Conservation (phyloP, 2,113 vertebrate genomes). For the Rhinopithecus roxellana region DNA sequence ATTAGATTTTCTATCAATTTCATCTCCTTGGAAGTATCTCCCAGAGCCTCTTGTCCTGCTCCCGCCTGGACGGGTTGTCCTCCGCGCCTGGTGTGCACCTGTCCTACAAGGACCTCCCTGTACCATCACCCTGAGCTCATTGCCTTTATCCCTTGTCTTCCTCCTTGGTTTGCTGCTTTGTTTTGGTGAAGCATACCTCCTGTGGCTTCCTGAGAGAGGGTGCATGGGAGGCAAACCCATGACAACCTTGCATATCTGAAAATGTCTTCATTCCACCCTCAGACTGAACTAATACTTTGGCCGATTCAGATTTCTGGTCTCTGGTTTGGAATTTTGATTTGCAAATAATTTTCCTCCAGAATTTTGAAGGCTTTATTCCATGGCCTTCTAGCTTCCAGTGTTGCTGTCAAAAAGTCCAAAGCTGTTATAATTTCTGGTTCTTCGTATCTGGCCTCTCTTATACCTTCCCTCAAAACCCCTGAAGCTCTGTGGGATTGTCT, state of each 20-base stretch:
- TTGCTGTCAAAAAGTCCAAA: background rate
- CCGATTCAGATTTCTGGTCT: background rate
- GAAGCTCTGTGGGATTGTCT: background rate
- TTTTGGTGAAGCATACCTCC: background rate
- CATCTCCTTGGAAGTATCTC: background rate
- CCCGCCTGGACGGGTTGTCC: background rate
- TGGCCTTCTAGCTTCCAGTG: background rate
- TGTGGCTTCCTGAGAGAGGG: background rate
- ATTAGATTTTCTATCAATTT: background rate
- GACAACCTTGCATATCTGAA: background rate
- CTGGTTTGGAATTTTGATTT: background rate
- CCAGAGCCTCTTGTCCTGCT: background rate
- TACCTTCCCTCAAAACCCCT: too few species aligned
- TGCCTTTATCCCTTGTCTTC: background rate
- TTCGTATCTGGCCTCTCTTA: background rate
- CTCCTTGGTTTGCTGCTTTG: background rate
- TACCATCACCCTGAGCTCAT: fast-evolving
- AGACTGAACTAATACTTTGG: background rate
- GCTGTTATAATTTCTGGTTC: background rate
- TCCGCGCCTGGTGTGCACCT: fast-evolving
- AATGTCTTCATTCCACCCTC: background rate
- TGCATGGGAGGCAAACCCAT: background rate
- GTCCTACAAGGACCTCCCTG: background rate
- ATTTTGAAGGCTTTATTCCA: background rate
- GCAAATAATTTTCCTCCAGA: background rate